Evolutionary conservation across 92 coral and sea anemone species (phyloP).

Genomic region (Umimayanthus kanabou): DNA sequence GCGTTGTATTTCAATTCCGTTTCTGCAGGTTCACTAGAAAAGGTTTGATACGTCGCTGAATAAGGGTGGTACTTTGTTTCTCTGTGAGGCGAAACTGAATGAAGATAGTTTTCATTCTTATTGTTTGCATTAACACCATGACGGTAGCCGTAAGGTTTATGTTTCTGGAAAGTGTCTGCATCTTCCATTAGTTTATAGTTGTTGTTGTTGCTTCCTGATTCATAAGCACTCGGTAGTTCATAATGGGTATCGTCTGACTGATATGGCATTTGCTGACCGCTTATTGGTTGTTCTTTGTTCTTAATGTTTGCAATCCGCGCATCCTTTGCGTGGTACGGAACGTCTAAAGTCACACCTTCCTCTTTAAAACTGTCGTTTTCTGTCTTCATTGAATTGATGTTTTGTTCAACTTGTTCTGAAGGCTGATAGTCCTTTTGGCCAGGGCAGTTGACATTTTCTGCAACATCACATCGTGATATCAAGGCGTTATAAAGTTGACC

Average conservation of each 20-base stretch:
- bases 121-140: neutral
- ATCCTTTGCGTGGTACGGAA: neutral
- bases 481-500: conserved; percentile 28
- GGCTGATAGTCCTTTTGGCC: neutral
- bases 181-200: neutral
- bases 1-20: neutral
- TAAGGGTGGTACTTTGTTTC: neutral
- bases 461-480: conserved; percentile 36
- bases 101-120: neutral
- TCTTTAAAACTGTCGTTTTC: conserved; percentile 5
- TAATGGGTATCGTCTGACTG: neutral
- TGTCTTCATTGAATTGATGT: neutral
- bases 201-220: neutral
- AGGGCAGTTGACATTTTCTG: conserved; percentile 29
- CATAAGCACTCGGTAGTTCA: neutral
- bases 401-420: neutral
- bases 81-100: neutral
- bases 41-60: neutral
- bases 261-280: neutral
- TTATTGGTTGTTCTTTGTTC: neutral
- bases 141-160: neutral
- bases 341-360: neutral
- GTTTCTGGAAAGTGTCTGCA: neutral
- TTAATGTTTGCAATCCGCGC: neutral
- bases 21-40: conserved; percentile 10